These are phyloP conservation scores for Drosophila longiperda DNA, from an alignment of 2,888 invertebrate genomes.

Conservation along the genomic window DNA sequence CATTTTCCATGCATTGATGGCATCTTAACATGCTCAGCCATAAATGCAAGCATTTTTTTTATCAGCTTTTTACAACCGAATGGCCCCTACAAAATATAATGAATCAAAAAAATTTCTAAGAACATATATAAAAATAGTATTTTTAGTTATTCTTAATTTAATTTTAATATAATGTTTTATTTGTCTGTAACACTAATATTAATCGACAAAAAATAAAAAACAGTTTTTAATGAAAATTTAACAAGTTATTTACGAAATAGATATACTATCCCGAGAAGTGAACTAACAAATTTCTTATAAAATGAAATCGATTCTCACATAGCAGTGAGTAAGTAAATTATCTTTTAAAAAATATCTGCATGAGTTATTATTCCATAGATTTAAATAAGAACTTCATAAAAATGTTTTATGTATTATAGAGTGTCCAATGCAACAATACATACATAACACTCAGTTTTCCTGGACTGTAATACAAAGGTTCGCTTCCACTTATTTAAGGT, in stretches of 20 bases:
- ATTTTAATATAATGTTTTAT: neutral
- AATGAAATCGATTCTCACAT: neutral
- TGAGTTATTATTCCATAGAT: neutral
- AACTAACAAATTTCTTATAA: neutral
- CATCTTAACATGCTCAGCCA: neutral
- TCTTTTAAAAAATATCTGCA: neutral
- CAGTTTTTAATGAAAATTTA: neutral
- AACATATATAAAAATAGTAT: neutral
- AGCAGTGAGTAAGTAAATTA: neutral
- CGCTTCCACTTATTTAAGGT: neutral
- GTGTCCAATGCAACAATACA: neutral
- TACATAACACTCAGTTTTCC: neutral
- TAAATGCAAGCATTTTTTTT: neutral
- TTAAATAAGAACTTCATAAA: neutral
- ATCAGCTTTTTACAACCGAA: neutral
- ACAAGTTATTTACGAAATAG: neutral
- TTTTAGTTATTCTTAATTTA: neutral
- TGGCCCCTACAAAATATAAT: neutral
- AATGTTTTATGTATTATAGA: neutral
- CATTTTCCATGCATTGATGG: neutral
- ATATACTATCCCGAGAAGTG: neutral
- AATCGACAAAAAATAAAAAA: neutral
- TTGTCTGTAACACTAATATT: neutral
- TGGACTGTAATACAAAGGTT: neutral
- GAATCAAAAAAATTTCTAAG: fast-evolving